These are phyloP conservation scores for Eristalinus aeneus DNA, from an alignment of 2,888 invertebrate genomes.

Conservation along the genomic window DNA sequence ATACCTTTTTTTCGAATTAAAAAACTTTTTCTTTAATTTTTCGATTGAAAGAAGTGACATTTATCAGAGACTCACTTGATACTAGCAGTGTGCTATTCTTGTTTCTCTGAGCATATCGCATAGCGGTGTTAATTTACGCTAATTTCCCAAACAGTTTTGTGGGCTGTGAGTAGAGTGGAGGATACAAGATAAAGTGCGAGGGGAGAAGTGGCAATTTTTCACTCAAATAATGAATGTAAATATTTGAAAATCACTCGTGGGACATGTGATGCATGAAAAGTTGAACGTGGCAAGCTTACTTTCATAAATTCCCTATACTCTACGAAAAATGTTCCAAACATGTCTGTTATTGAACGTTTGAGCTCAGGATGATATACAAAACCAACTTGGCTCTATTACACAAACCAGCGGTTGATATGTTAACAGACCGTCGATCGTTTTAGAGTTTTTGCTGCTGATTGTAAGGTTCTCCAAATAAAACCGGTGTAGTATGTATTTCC, in stretches of 20 bases:
- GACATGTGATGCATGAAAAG: slow-evolving; percentile 14
- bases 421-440: no score
- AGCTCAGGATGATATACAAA: no score
- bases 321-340: neutral
- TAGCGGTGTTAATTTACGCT: neutral
- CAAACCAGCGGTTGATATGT: no score
- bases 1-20: neutral
- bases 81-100: neutral
- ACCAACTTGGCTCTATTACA: no score
- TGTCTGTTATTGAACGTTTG: no score
- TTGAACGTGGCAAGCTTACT: neutral
- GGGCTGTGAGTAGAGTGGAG: neutral
- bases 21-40: no score
- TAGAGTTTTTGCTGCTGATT: no score
- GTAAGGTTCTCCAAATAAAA: no score
- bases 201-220: neutral
- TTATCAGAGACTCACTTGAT: neutral
- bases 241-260: slow-evolving; percentile 15
- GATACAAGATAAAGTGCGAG: neutral
- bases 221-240: slow-evolving; percentile 19
- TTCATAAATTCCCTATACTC: neutral
- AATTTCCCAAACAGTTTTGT: neutral
- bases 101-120: neutral
- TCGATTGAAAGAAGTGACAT: neutral
- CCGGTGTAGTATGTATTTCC: no score